Base-by-base conservation (phyloP, 2,797 vertebrate species). In the Delichon dasypus region DNA sequence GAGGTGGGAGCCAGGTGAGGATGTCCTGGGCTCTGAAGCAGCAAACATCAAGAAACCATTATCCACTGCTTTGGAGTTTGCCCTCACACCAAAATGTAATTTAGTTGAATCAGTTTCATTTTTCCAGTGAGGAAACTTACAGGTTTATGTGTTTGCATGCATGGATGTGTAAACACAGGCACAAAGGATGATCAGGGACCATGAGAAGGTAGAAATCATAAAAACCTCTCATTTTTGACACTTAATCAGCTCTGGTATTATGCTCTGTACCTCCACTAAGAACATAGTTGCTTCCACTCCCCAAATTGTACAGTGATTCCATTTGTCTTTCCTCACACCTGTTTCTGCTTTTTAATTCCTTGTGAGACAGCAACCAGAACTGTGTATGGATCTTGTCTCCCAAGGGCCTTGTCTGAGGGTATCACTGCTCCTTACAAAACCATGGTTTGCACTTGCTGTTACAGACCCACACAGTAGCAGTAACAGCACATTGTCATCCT, bases 81-180 rank as follows among this genome's bases (percentile, higher is more conserved):
- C 19, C 64, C 58, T 60, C 20, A 44, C 11, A 83, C 17, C 54
- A n/a, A 91, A 57, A 2, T 29, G 47, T 73, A 82, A 57, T 71
- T 76, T 32, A 44, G 42, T 76, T 77, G 57, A 95, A 90, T 42
- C 53, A 36, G 7, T 62, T 78, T 92, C 12, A 17, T 85, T 36
- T 88, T 94, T 90, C 66, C 58, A 75, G 53, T 40, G 64, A 61
- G 88, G 80, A 93, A 96, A 93, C 78, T 32, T 13, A 10, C 3
- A 30, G 8, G 4, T 13, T 77, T 32, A 5, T 54, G 23, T 71
- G 27, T 65, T 72, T 62, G 9, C 25, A 14, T 22, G 21, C 15
- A 23, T 1, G 1, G 26, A 75, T 64, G 30, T 64, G 44, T 61
- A 68, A 71, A 61, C 13, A 57, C 32, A 50, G 44, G 45, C 47